A percentile compares a stretch with the other conserved stretches of the same genome.
These are phyloP conservation scores for Prunella strophiata DNA, from an alignment of 2,797 vertebrate genomes.

Conservation along the genomic window DNA sequence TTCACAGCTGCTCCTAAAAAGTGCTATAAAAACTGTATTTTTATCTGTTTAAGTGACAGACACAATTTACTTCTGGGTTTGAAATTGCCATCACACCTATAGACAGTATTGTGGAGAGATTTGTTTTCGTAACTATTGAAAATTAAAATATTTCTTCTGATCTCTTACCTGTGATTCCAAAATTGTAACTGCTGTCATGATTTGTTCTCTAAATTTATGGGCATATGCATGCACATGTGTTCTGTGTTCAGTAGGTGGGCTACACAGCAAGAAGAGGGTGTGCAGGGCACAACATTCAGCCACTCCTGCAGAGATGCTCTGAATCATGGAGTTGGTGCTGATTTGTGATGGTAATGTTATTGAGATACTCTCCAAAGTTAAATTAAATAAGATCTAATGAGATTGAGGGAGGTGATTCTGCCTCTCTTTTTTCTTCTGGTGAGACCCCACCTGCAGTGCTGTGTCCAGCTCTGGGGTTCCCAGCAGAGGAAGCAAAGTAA, in stretches of 20 bases:
- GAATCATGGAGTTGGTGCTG: not conserved
- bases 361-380: not conserved
- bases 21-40: not conserved
- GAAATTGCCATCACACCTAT: not conserved
- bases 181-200: not conserved
- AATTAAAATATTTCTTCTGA: not conserved
- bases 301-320: not conserved
- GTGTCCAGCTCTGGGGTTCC: not conserved
- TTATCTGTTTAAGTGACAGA: not conserved
- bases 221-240: rapidly evolving
- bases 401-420: not conserved
- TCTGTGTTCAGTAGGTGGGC: not conserved
- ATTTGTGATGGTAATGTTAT: not conserved
- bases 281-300: not conserved
- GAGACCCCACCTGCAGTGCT: not conserved
- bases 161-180: not conserved
- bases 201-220: not conserved
- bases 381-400: not conserved
- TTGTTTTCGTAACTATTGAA: not conserved
- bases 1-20: not conserved
- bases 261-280: not conserved
- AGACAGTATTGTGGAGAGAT: not conserved
- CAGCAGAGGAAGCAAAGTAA: not conserved
- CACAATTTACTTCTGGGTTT: not conserved
- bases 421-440: not conserved